Evolutionary conservation across 2,797 vertebrate species (phyloP).

Genomic region (Sardinella longiceps): DNA sequence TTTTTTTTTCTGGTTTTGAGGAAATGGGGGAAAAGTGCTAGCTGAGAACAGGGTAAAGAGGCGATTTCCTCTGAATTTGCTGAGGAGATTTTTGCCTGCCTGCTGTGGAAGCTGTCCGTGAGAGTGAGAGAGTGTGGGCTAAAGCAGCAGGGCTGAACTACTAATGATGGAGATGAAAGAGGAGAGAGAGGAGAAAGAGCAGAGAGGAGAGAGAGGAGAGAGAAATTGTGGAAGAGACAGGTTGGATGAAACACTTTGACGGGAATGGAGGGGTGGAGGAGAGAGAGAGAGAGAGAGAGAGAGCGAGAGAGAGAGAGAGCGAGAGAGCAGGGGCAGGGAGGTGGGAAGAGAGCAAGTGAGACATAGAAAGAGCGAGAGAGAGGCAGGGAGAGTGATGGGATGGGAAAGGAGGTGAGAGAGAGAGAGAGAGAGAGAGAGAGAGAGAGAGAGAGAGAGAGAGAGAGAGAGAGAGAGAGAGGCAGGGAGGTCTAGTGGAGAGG

Average conservation of each 20-base stretch:
- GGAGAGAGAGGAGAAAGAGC: constrained; percentile 19
- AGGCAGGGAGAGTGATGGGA: background rate
- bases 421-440: constrained; percentile 5
- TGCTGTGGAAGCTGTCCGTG: background rate
- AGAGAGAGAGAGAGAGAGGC: background rate
- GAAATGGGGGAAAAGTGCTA: background rate
- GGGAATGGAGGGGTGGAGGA: background rate
- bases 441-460: background rate
- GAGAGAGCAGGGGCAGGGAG: constrained; percentile 18
- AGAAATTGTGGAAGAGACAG: background rate
- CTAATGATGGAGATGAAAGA: background rate
- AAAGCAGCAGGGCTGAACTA: background rate
- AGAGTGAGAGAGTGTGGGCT: background rate
- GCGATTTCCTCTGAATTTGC: background rate
- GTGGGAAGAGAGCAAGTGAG: background rate
- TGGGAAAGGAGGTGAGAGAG: too few species aligned
- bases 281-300: background rate
- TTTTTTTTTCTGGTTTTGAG: too few species aligned
- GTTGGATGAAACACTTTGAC: background rate
- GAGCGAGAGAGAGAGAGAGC: background rate
- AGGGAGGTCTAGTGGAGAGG: background rate
- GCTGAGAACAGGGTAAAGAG: background rate
- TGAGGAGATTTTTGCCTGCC: background rate
- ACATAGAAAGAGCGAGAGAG: background rate
- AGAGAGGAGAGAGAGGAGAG: constrained; percentile 19